Conservation (phyloP, 2,888 invertebrate species). For the Lasioglossum lativentre region DNA sequence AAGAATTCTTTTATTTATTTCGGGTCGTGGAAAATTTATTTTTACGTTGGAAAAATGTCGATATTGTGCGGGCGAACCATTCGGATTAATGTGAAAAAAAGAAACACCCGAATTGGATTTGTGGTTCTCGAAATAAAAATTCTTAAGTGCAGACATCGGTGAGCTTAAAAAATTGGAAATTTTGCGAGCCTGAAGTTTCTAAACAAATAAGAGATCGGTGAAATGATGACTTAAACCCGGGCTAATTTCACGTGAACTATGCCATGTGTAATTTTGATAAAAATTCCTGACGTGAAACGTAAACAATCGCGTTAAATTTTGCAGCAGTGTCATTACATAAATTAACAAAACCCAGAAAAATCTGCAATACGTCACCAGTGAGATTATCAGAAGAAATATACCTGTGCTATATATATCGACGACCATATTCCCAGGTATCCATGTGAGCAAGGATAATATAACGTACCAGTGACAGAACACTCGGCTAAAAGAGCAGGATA, state of each 20-base stretch:
- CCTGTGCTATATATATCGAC: not conserved
- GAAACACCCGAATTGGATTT: not conserved
- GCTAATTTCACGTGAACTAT: not conserved
- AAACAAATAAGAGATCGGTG: not conserved
- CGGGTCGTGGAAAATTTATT: not conserved
- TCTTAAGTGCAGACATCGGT: not conserved
- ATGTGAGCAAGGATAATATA: not conserved
- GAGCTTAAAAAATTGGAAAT: too few species aligned
- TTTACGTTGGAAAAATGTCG: not conserved
- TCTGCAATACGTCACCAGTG: not conserved
- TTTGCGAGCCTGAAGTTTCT: not conserved
- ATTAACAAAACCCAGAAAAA: not conserved
- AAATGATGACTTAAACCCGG: too few species aligned
- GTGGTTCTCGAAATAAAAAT: not conserved
- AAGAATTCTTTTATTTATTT: not conserved
- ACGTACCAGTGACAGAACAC: not conserved
- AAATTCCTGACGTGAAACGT: not conserved
- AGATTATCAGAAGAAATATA: not conserved
- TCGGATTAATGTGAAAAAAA: not conserved
- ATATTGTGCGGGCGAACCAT: not conserved
- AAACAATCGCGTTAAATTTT: too few species aligned
- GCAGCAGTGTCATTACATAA: too few species aligned
- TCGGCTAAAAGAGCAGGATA: slow-evolving; percentile 6
- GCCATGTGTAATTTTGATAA: not conserved
- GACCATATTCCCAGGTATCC: not conserved